Evolutionary conservation across 2,113 vertebrate species (phyloP), one percentile per base, ranked within the genome.

Genomic region (Malurus melanocephalus): DNA sequence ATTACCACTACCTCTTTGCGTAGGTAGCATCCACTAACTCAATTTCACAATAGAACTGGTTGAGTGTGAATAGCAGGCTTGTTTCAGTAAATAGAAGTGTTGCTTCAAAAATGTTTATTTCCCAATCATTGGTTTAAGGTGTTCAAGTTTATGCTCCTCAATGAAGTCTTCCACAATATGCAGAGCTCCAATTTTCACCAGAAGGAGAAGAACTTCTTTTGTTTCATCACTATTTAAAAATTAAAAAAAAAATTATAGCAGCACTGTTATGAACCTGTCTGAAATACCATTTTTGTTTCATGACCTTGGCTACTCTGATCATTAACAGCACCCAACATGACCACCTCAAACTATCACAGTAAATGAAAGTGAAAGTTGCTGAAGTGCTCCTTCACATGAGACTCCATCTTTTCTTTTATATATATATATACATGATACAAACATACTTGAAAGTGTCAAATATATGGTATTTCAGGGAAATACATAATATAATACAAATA

Each of bases 121-220:
- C 60, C 40, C n/a, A 3, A 64, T 81, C 23, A 95, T 2, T 1
- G 26, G 51, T 55, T 94, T 89, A 80, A 97, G 94, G 51, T 98
- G 97, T 85, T 98, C 97, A 86, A 98, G 97, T 65, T 97, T 96
- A 75, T 98, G 95, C 79, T 98, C 97, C 61, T 98, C 96, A 80
- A 97, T 94, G 79, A 99, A 87, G 35, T 96, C 93, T 92, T 98
- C 96, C 38, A 98, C 97, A n/a, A 97, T 91, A 69, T 92, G 94
- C 71, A 98, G 74, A 92, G 98, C 98, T 93, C 98, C 97, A 84
- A 99, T 95, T 93, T 93, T 97, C 90, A 98, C 89, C 81, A 99
- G 87, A 88, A 99, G 93, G 88, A 96, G 95, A 77, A 99, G 92
- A 71, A 98, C 84, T 90, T 98, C 97, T 85, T 96, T 94, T 64